Evolutionary conservation across 2,888 invertebrate genomes (phyloP).

Genomic region (Euzetes globulus): DNA sequence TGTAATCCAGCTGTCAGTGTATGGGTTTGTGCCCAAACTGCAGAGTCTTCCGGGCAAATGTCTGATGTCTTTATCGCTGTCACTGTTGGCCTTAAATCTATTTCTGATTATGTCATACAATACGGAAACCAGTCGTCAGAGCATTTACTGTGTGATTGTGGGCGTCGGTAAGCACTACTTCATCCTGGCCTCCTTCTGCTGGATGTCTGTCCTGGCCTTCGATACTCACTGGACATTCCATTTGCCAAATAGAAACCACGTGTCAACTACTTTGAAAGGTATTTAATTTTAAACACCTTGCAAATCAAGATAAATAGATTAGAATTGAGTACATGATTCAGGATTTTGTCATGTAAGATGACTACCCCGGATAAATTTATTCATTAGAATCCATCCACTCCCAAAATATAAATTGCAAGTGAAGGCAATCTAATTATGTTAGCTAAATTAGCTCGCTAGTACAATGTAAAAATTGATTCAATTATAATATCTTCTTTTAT

Average conservation of each 20-base stretch:
- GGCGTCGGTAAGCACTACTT: conserved; percentile 51
- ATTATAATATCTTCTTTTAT: no score
- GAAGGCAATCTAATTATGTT: no score
- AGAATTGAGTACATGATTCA: no score
- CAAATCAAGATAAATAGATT: no score
- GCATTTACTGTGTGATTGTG: conserved; percentile 46
- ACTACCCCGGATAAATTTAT: no score
- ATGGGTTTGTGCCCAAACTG: conserved; percentile 36
- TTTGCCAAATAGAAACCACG: background rate
- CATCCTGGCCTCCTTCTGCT: conserved; percentile 53
- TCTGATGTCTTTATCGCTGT: conserved; percentile 39
- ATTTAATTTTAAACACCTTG: no score
- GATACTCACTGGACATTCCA: conserved; percentile 44
- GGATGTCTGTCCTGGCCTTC: conserved; percentile 54
- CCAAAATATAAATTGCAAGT: no score
- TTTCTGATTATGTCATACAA: conserved; percentile 41
- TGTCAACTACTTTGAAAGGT: no score
- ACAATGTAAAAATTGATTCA: no score
- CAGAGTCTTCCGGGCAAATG: conserved; percentile 40
- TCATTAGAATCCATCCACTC: no score
- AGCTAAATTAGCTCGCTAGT: no score
- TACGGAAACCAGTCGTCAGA: background rate
- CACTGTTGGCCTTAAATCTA: conserved; percentile 37
- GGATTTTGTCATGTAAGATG: no score
- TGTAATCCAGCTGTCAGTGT: conserved; percentile 10